phyloP scores from a whole-genome alignment of 2,797 vertebrate species.

The Chaetodon trifasciatus region DNA sequence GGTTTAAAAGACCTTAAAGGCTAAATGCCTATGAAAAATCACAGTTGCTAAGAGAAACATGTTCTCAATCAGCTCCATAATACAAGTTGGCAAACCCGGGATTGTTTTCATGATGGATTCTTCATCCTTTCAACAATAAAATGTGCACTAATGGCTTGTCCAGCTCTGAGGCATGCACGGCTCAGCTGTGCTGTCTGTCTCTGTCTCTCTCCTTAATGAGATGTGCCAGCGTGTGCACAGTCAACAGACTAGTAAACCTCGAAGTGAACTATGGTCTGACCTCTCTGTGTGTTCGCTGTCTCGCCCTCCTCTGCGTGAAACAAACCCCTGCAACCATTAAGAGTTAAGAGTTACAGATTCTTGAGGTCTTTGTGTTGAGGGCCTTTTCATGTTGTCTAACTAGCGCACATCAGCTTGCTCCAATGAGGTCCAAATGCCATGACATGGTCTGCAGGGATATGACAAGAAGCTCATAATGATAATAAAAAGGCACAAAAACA shows the following conservation, averaged over 20 bases:
- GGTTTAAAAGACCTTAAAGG: conserved; percentile 11
- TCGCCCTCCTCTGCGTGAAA: conserved; percentile 37
- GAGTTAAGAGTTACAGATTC: conserved; percentile 40
- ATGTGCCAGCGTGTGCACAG: conserved; percentile 50
- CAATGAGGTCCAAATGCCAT: conserved; percentile 25
- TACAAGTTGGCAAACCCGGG: conserved; percentile 30
- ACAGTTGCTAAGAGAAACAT: conserved; percentile 34
- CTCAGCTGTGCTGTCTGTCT: conserved; percentile 59
- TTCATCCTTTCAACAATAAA: conserved; percentile 45
- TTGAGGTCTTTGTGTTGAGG: conserved; percentile 62
- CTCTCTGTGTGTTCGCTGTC: conserved; percentile 42
- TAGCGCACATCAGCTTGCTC: conserved; percentile 28
- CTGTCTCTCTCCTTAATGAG: conserved; percentile 60
- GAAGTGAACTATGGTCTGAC: conserved; percentile 65
- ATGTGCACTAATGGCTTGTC: conserved; percentile 42
- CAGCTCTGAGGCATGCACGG: conserved; percentile 41
- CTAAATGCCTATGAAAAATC: conserved; percentile 32
- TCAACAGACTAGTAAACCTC: conserved; percentile 72
- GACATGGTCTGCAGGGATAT: conserved; percentile 9
- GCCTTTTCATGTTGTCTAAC: conserved; percentile 44
- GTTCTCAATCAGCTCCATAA: conserved; percentile 40
- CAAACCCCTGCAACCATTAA: conserved; percentile 56
- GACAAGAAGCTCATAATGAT: conserved; percentile 36
- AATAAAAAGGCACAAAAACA: conserved; percentile 51
- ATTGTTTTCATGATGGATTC: conserved; percentile 41